These are phyloP conservation scores for Cepaea hortensis DNA, from an alignment of 2,888 invertebrate species.

Conservation along the genomic window DNA sequence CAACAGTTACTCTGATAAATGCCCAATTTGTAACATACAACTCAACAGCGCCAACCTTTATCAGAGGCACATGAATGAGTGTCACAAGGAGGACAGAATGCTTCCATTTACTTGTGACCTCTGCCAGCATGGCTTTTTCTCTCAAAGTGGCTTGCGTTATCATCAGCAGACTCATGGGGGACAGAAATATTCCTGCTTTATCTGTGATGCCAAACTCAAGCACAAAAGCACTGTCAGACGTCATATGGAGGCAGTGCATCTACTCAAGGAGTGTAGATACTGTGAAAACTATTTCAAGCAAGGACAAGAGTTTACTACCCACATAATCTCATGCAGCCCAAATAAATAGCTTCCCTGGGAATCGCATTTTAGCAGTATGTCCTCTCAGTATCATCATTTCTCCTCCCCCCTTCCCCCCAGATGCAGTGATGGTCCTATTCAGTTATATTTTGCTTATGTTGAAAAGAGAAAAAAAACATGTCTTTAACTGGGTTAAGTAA, in stretches of 20 bases:
- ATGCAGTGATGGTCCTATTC: too few species aligned
- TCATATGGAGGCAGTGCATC: conserved; percentile 43
- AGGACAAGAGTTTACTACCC: conserved; percentile 41
- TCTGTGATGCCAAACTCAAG: conserved; percentile 40
- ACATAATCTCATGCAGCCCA: conserved; percentile 40
- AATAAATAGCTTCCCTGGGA: conserved; percentile 14
- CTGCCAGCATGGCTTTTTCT: conserved; percentile 44
- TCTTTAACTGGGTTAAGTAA: background rate
- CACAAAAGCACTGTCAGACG: conserved; percentile 41
- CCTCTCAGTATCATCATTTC: too few species aligned
- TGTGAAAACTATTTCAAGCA: conserved; percentile 42
- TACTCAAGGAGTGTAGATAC: conserved; percentile 44
- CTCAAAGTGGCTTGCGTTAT: conserved; percentile 34
- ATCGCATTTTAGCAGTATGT: too few species aligned
- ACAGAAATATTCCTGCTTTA: conserved; percentile 26
- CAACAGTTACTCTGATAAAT: conserved; percentile 18
- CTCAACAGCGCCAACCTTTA: conserved; percentile 22
- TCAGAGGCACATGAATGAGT: conserved; percentile 46
- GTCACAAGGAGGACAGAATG: conserved; percentile 35
- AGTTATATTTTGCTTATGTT: background rate
- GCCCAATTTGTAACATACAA: conserved; percentile 26
- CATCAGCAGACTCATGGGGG: conserved; percentile 37
- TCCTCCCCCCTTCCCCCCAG: too few species aligned
- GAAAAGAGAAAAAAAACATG: background rate
- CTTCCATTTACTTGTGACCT: conserved; percentile 46